These are phyloP conservation scores for Oryzias woworae DNA, from an alignment of 2,113 vertebrate genomes.

Conservation along the genomic window DNA sequence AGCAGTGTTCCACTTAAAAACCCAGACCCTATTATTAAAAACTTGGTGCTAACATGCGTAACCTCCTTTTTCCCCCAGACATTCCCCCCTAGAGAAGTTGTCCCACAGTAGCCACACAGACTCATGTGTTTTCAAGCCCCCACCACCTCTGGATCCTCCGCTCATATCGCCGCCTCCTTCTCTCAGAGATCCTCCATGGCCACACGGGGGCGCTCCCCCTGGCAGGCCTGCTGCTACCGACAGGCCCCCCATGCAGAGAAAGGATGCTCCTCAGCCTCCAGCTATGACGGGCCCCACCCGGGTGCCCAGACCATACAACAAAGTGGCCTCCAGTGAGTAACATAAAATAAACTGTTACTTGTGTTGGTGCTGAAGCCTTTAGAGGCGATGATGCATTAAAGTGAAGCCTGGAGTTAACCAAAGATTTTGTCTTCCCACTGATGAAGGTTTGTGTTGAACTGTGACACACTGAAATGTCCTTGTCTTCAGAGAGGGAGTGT, in stretches of 20 bases:
- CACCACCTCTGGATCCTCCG: slow-evolving; percentile 68
- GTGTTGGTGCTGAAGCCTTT: too few species aligned
- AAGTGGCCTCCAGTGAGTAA: slow-evolving; percentile 87
- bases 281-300: slow-evolving; percentile 49
- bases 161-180: slow-evolving; percentile 73
- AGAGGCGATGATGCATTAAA: too few species aligned
- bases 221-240: slow-evolving; percentile 46
- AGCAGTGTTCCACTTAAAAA: too few species aligned
- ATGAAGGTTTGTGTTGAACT: slow-evolving; percentile 3
- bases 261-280: slow-evolving; percentile 66
- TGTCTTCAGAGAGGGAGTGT: slow-evolving; percentile 85
- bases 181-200: slow-evolving; percentile 80
- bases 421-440: too few species aligned
- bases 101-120: slow-evolving; percentile 83
- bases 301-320: slow-evolving; percentile 83
- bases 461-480: slow-evolving; percentile 7
- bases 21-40: too few species aligned
- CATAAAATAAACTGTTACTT: too few species aligned
- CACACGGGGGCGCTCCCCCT: slow-evolving; percentile 66
- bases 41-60: neutral
- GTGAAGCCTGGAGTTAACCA: too few species aligned
- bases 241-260: slow-evolving; percentile 69
- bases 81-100: slow-evolving; percentile 86
- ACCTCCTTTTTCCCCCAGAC: slow-evolving; percentile 64
- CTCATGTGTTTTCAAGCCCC: slow-evolving; percentile 82